Conservation (phyloP, 2,113 vertebrate species). For the Felis chaus region DNA sequence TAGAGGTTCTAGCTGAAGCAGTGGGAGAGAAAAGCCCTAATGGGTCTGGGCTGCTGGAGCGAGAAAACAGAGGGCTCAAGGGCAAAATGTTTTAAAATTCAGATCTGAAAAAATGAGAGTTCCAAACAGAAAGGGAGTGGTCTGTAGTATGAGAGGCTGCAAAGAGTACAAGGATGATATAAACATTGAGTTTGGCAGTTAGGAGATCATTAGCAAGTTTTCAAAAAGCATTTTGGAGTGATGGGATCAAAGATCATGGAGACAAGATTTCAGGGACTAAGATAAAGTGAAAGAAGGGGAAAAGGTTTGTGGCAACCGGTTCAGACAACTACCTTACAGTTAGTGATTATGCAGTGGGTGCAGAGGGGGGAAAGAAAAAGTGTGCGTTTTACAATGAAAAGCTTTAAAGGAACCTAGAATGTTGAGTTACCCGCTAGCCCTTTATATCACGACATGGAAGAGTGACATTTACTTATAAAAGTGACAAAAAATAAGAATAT, state of each 20-base stretch:
- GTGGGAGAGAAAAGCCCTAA: neutral
- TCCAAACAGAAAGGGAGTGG: neutral
- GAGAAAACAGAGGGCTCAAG: neutral
- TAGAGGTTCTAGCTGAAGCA: neutral
- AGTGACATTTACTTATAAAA: conserved; percentile 15
- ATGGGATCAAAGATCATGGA: neutral
- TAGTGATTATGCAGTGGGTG: neutral
- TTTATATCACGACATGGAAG: neutral
- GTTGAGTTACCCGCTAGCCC: neutral
- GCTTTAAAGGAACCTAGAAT: neutral
- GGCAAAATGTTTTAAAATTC: neutral
- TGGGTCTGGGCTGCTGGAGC: neutral
- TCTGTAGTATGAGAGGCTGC: neutral
- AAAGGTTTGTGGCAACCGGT: neutral
- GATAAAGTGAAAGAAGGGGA: neutral
- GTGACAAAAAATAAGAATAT: neutral
- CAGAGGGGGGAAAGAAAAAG: neutral
- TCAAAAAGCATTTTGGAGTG: neutral
- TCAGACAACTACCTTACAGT: neutral
- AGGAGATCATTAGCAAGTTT: neutral
- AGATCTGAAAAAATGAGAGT: neutral
- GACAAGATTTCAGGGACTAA: neutral
- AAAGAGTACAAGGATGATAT: neutral
- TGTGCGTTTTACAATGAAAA: neutral
- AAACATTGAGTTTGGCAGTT: neutral